A percentile compares a stretch with the other conserved stretches of the same genome.
These are phyloP conservation scores for Drosophila demipolita DNA, from an alignment of 2,888 invertebrate species.

Conservation along the genomic window DNA sequence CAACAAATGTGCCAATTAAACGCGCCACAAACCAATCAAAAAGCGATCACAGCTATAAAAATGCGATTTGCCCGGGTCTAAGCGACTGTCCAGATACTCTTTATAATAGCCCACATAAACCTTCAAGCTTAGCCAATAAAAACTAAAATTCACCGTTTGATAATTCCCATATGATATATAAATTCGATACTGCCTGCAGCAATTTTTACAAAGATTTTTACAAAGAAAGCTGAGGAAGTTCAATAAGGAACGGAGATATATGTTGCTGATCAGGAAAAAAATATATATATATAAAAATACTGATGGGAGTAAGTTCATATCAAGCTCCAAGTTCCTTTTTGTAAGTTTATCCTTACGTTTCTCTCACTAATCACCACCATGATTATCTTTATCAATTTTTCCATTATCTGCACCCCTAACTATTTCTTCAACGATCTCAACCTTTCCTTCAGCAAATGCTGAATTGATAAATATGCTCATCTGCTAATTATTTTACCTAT, in stretches of 20 bases:
- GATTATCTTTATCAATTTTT: background rate
- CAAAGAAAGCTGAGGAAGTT: background rate
- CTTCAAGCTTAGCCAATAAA: background rate
- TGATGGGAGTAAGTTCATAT: background rate
- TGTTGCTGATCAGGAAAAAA: background rate
- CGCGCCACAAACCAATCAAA: conserved; percentile 57
- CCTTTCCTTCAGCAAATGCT: background rate
- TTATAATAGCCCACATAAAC: background rate
- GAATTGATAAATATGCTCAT: background rate
- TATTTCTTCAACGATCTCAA: background rate
- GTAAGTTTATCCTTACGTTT: background rate
- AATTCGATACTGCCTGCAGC: background rate
- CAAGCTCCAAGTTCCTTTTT: background rate
- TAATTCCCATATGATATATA: background rate
- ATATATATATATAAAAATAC: background rate
- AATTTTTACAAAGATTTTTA: background rate
- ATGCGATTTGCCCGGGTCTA: no score
- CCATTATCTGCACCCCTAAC: background rate
- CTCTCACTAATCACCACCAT: background rate
- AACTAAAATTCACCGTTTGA: background rate
- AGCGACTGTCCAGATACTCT: conserved; percentile 13
- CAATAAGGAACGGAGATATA: background rate
- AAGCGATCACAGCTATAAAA: conserved; percentile 23
- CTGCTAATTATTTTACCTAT: background rate
- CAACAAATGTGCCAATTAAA: conserved; percentile 74